A percentile compares a stretch with the other conserved stretches of the same genome.
Conservation (phyloP, 2,113 vertebrate genomes). For the Thamnophis sirtalis region DNA sequence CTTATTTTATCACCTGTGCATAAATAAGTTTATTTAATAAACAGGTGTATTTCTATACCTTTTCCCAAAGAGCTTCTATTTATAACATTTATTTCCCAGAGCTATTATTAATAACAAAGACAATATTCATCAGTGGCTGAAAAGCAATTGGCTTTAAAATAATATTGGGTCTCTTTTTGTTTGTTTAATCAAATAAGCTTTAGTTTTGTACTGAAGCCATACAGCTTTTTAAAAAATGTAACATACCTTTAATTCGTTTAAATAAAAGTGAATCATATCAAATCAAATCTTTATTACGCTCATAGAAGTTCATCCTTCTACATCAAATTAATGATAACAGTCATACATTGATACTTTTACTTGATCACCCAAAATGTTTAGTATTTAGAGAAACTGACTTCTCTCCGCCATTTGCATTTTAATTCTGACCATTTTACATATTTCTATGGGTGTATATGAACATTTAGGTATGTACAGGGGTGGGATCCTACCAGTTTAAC, state of each 20-base stretch:
- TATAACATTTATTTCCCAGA: not conserved
- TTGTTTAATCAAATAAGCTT: not conserved
- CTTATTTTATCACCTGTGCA: not conserved
- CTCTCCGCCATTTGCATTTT: not conserved
- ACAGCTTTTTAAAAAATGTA: not conserved
- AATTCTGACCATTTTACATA: not conserved
- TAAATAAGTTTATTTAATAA: not conserved
- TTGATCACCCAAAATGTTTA: not conserved
- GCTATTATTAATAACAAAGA: not conserved
- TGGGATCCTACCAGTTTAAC: no score
- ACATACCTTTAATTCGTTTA: not conserved
- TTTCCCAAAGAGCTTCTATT: not conserved
- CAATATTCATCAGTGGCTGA: not conserved
- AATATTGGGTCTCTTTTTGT: constrained; percentile 1
- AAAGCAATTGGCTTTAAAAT: constrained; percentile 7
- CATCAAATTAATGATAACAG: not conserved
- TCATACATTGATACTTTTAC: not conserved
- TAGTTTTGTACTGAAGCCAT: not conserved
- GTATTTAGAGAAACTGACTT: not conserved
- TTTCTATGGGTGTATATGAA: not conserved
- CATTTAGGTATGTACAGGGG: no score
- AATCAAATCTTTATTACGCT: not conserved
- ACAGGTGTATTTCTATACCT: not conserved
- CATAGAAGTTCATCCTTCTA: not conserved
- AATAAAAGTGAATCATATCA: not conserved